Evolutionary conservation across 2,113 vertebrate species (phyloP).

Genomic region (Nycticryphes semicollaris): DNA sequence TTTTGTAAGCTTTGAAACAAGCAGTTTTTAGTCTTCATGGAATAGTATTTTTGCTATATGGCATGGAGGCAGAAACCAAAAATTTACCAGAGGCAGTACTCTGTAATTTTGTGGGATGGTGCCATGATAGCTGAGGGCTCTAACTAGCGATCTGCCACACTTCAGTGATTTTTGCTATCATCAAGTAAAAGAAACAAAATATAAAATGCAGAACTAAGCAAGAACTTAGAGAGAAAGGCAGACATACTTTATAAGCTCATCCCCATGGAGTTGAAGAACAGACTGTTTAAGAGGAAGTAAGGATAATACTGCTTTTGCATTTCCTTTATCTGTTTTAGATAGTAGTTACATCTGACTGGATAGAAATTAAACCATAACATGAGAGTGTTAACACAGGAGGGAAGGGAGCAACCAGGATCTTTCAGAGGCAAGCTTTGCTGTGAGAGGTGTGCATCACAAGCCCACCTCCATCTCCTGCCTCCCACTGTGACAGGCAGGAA

Average conservation of each 20-base stretch:
- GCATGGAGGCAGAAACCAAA: not conserved
- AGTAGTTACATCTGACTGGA: not conserved
- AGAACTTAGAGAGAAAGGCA: not conserved
- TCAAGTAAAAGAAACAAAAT: not conserved
- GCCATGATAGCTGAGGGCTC: not conserved
- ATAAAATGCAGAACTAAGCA: not conserved
- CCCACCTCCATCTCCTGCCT: not conserved
- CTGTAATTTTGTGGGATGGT: not conserved
- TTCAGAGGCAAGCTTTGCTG: not conserved
- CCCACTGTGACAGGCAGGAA: not conserved
- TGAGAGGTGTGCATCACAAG: accelerated
- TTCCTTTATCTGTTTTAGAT: not conserved
- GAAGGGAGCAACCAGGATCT: not conserved
- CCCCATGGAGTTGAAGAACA: not conserved
- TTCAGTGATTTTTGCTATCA: not conserved
- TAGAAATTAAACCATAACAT: not conserved
- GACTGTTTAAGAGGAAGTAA: not conserved
- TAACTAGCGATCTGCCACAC: not conserved
- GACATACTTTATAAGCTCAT: not conserved
- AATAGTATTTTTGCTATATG: not conserved
- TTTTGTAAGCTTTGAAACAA: not conserved
- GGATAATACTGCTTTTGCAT: accelerated
- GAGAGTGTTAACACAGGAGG: not conserved
- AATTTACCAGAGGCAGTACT: not conserved
- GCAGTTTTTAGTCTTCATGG: not conserved